Percentiles rank a stretch among this genome's conserved stretches.
These are phyloP conservation scores for Patella pellucida DNA, from an alignment of 2,888 invertebrate genomes.

Conservation along the genomic window DNA sequence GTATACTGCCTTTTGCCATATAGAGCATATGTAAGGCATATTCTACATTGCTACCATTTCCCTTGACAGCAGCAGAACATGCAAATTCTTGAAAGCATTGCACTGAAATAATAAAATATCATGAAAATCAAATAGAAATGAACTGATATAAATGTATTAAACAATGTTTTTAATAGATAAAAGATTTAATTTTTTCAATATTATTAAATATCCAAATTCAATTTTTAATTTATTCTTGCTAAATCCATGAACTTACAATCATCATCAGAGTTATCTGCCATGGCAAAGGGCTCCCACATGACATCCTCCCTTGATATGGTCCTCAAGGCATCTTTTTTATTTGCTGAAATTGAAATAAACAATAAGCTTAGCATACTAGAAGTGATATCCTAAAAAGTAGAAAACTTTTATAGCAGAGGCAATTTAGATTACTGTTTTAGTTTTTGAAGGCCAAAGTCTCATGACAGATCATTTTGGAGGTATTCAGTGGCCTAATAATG, in stretches of 20 bases:
- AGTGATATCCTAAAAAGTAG: too few relatives aligned
- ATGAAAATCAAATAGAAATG: too few relatives aligned
- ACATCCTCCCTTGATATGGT: slow-evolving; percentile 69
- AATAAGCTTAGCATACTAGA: too few relatives aligned
- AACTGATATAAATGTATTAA: too few relatives aligned
- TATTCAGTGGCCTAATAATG: too few relatives aligned
- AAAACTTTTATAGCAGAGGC: too few relatives aligned
- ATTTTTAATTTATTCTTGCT: not conserved
- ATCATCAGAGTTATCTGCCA: slow-evolving; percentile 79
- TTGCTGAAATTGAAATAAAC: slow-evolving; percentile 46
- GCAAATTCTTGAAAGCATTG: slow-evolving; percentile 95
- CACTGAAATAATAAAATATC: slow-evolving; percentile 74
- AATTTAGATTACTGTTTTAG: too few relatives aligned
- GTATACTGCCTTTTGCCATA: slow-evolving; percentile 88
- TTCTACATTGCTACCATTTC: slow-evolving; percentile 94
- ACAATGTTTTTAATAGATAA: too few relatives aligned
- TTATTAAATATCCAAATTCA: too few relatives aligned
- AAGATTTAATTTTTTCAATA: too few relatives aligned
- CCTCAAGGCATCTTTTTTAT: slow-evolving; percentile 46
- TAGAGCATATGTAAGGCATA: slow-evolving; percentile 91
- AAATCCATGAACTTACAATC: slow-evolving; percentile 76
- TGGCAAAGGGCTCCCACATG: slow-evolving; percentile 89
- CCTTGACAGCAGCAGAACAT: slow-evolving; percentile 93
- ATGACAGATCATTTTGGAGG: too few relatives aligned
- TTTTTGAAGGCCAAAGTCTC: too few relatives aligned